Percentiles rank a stretch among this genome's conserved stretches.
These are phyloP conservation scores for Syngnathus typhle DNA, from an alignment of 2,113 vertebrate species.

Conservation along the genomic window DNA sequence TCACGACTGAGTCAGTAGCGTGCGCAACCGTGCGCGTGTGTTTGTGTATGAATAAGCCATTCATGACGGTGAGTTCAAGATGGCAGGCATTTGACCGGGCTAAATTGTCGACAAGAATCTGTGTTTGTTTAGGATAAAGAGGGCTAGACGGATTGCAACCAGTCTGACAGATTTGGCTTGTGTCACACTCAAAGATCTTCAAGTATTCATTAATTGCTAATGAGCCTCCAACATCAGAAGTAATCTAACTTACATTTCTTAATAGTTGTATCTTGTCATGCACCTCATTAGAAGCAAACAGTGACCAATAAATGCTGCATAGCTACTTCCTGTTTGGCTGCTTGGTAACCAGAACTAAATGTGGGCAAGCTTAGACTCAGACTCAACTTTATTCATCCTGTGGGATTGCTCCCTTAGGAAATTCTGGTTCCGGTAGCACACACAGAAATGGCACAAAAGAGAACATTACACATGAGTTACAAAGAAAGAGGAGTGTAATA, in stretches of 20 bases:
- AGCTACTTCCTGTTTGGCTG: too few relatives aligned
- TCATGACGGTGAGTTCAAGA: slow-evolving; percentile 36
- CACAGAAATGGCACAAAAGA: too few relatives aligned
- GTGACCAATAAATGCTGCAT: background rate
- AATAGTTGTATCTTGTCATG: background rate
- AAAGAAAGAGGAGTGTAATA: too few relatives aligned
- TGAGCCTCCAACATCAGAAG: background rate
- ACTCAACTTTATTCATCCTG: too few relatives aligned
- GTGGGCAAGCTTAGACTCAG: background rate
- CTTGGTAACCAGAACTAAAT: background rate
- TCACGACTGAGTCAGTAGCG: slow-evolving; percentile 32
- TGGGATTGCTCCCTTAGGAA: too few relatives aligned
- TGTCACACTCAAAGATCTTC: slow-evolving; percentile 12
- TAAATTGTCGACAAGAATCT: background rate
- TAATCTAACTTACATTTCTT: background rate
- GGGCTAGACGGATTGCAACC: background rate
- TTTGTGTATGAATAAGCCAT: slow-evolving; percentile 39
- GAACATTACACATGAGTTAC: too few relatives aligned
- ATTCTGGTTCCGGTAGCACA: too few relatives aligned
- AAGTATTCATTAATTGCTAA: slow-evolving; percentile 7
- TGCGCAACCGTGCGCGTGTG: slow-evolving; percentile 10
- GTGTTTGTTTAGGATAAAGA: slow-evolving; percentile 19
- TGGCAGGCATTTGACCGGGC: slow-evolving; percentile 13
- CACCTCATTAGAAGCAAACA: background rate
- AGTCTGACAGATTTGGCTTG: background rate